Percentiles rank a stretch among this genome's conserved stretches.
phyloP scores from a whole-genome alignment of 2,797 vertebrate species.

The Catharus ustulatus region DNA sequence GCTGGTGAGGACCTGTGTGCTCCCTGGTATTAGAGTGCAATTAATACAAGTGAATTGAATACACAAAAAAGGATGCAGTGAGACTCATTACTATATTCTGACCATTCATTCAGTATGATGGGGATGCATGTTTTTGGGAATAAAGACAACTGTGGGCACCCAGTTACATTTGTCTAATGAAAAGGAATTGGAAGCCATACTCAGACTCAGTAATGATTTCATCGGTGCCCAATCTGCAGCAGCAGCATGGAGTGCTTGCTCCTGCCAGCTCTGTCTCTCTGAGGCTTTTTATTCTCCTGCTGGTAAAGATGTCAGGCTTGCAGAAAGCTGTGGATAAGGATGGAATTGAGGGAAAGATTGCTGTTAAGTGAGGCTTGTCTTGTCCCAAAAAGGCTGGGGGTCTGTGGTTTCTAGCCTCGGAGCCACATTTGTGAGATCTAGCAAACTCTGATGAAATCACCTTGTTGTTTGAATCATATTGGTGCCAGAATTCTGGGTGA shows the following conservation, averaged over 20 bases:
- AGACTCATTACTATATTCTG: background rate
- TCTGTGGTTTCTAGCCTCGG: background rate
- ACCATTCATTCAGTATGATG: background rate
- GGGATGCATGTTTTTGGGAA: background rate
- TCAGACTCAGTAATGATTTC: background rate
- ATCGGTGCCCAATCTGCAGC: background rate
- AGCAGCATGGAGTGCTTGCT: background rate
- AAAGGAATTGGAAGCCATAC: background rate
- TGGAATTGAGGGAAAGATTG: rapidly evolving
- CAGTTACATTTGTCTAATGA: background rate
- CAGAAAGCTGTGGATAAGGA: background rate
- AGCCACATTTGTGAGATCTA: background rate
- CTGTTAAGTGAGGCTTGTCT: background rate
- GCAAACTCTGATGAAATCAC: background rate
- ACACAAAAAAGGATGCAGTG: background rate
- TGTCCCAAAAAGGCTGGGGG: background rate
- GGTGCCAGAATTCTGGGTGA: background rate
- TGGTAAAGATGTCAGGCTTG: background rate
- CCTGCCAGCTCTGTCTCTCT: background rate
- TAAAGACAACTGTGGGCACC: background rate
- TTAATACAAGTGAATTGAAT: conserved; percentile 8
- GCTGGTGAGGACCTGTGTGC: background rate
- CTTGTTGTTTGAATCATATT: rapidly evolving
- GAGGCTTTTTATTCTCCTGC: background rate
- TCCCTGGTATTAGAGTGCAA: background rate